These are phyloP conservation scores for Gymnothorax javanicus DNA, from an alignment of 2,797 vertebrate species.

Conservation along the genomic window DNA sequence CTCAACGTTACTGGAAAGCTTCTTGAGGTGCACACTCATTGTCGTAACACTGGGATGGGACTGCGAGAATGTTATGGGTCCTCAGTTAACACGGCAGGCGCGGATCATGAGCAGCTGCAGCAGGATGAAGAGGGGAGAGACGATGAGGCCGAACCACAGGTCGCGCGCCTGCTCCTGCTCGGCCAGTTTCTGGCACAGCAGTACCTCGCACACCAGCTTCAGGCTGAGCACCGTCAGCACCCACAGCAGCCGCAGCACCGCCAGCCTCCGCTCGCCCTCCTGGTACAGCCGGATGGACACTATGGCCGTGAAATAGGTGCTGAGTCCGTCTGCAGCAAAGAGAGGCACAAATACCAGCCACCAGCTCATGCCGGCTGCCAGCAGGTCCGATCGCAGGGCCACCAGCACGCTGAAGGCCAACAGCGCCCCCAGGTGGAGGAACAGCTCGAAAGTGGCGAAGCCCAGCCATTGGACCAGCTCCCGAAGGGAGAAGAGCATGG, in stretches of 20 bases:
- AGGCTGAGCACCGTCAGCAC: conserved; percentile 95
- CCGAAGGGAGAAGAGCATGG: conserved; percentile 90
- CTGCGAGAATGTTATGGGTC: no score
- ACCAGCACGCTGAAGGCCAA: conserved; percentile 88
- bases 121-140: conserved; percentile 93
- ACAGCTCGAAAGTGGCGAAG: conserved; percentile 94
- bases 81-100: conserved; percentile 91
- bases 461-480: conserved; percentile 97
- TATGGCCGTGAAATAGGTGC: conserved; percentile 96
- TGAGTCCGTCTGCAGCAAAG: conserved; percentile 95
- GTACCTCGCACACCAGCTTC: conserved; percentile 97
- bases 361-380: conserved; percentile 79
- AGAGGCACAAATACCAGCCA: conserved; percentile 92
- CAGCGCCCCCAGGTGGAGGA: conserved; percentile 88
- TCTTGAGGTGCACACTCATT: no score
- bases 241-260: conserved; percentile 94
- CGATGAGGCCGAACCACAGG: conserved; percentile 92
- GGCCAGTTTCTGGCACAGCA: conserved; percentile 94
- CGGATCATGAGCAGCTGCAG: conserved; percentile 97
- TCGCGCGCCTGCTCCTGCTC: conserved; percentile 81
- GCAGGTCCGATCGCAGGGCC: conserved; percentile 81
- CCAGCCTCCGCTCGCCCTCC: conserved; percentile 94
- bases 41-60: no score
- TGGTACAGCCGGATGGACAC: conserved; percentile 97
- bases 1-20: no score